phyloP scores from a whole-genome alignment of 2,113 vertebrate genomes.

The Heterocephalus glaber region DNA sequence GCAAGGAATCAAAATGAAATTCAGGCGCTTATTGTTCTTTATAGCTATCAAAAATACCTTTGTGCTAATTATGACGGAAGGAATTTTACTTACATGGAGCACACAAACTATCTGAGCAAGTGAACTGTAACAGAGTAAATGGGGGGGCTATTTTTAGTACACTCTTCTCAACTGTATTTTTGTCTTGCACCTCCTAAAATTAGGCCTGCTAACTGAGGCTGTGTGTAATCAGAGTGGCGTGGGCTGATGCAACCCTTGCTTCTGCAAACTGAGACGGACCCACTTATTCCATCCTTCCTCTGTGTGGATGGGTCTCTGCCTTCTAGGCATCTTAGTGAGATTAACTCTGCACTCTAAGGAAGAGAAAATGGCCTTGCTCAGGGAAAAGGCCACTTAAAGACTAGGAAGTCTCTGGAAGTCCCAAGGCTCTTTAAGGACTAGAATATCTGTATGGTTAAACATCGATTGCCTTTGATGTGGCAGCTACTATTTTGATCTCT shows the following conservation, averaged over 20 bases:
- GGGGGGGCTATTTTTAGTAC: slow-evolving; percentile 70
- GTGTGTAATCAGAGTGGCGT: background rate
- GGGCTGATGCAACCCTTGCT: background rate
- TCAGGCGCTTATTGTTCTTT: slow-evolving; percentile 61
- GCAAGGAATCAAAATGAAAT: slow-evolving; percentile 53
- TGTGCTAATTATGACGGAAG: slow-evolving; percentile 17
- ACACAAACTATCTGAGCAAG: slow-evolving; percentile 42
- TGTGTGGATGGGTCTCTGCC: background rate
- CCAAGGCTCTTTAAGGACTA: background rate
- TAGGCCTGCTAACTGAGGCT: slow-evolving; percentile 45
- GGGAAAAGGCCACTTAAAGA: background rate
- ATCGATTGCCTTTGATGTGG: background rate
- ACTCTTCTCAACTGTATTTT: slow-evolving; percentile 17
- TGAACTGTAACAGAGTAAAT: slow-evolving; percentile 32
- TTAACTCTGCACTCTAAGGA: background rate
- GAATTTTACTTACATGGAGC: slow-evolving; percentile 56
- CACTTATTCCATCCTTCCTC: background rate
- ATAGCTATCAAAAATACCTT: slow-evolving; percentile 48
- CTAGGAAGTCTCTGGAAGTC: background rate
- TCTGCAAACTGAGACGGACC: background rate
- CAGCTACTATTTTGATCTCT: background rate
- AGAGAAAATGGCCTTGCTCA: background rate
- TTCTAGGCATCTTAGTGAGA: background rate
- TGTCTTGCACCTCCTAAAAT: slow-evolving; percentile 70
- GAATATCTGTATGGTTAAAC: background rate